Evolutionary conservation across 2,113 vertebrate genomes (phyloP), one percentile per base, ranked within the genome.

Genomic region (Labeo catla): DNA sequence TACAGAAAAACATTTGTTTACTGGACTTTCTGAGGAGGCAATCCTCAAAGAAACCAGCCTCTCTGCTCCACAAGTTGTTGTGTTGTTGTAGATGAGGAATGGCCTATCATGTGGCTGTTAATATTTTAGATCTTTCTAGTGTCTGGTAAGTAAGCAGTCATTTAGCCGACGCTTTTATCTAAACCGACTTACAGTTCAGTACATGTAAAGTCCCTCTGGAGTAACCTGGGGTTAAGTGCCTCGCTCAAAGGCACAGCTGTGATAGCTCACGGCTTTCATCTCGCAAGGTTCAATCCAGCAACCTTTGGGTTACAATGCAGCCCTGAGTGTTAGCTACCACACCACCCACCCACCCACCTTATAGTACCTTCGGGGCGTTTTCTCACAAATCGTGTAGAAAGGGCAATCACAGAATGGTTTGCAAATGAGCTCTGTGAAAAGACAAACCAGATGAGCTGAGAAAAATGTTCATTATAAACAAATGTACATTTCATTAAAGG

Each of bases 151-250:
- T 12, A 39, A 39, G 52, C 52, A 59, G 76, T 39, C 77, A 79
- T 61, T 77, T 61, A 79, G 36, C 54, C 36, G n/a, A 79, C 36
- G 39, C 52, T 79, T 59, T 79, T 79, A 79, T 79, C 54, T n/a
- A n/a, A 79, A 61, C 39, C 1, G 11, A 61, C 36, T 49, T 45
- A 7, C 43, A 47, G 19, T 61, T 45, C 11, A 39, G 19, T 39
- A 78, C 76, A 57, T 21, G 16, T 57, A 79, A 23, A 43, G 5
- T 72, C 78, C 59, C n/a, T 8, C 21, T 81, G 59, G 59, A 19
- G 39, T 15, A 65, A 47, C 78, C 43, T 47, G 3, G 12, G 59
- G 78, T 81, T 47, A 81, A 65, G 59, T 12, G 39, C 57, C 36
- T 80, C 13, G 21, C 39, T 63, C 21, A 81, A 7, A 65, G 54